Conservation (phyloP, 2,888 invertebrate genomes). For the Danaus chrysippus region DNA sequence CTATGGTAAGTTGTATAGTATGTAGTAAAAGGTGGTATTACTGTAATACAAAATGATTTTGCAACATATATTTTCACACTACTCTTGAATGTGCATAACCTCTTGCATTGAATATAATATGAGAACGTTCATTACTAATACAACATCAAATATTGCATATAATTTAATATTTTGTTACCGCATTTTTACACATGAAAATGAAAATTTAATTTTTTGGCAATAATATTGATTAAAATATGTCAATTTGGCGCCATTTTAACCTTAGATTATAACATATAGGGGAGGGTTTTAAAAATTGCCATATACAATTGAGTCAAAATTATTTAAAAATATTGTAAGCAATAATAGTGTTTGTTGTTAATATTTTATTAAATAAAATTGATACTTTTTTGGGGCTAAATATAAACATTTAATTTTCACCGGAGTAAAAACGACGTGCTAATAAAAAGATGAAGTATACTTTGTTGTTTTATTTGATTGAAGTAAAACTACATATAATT, state of each 20-base stretch:
- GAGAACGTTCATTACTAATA: too few species aligned
- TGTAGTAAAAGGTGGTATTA: too few species aligned
- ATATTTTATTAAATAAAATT: too few species aligned
- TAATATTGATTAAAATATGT: neutral
- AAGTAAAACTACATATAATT: too few species aligned
- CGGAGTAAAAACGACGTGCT: neutral
- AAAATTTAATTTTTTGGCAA: neutral
- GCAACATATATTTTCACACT: too few species aligned
- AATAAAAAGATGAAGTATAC: neutral
- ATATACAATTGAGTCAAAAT: neutral
- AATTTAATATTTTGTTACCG: too few species aligned
- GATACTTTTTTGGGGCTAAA: neutral
- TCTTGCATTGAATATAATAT: too few species aligned
- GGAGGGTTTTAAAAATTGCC: neutral
- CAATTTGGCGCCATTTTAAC: neutral
- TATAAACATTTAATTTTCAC: neutral
- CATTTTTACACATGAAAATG: too few species aligned
- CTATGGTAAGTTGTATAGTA: conserved; percentile 1
- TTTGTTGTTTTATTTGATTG: conserved; percentile 4
- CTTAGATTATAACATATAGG: neutral
- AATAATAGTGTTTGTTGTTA: too few species aligned
- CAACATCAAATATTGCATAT: too few species aligned
- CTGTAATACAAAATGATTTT: too few species aligned
- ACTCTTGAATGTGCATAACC: too few species aligned
- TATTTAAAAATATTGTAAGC: neutral